Evolutionary conservation across 1,140 invertebrate species (phyloP), one percentile per base, ranked within the genome.

Genomic region (Druon quercuslanigerum): DNA sequence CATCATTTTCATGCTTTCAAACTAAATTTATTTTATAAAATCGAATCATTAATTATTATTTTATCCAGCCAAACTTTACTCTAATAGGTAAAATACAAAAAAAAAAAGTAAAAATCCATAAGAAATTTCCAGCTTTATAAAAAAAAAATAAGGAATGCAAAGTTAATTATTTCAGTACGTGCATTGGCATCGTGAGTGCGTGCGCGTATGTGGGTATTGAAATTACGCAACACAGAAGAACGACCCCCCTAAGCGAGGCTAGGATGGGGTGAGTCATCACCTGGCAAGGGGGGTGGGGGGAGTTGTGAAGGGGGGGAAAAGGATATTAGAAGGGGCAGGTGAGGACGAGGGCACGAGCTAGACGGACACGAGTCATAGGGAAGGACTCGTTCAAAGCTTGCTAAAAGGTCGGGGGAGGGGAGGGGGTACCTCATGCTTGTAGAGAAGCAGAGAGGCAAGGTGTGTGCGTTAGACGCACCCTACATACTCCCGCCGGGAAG

Each of bases 231-330:
- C 60, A 66, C 60, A 66, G 25, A 40, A 16, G 60, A 66, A 66
- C 60, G 57, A 33, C 60, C 60, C 60, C 60, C 60, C 60, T 66
- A 66, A 66, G 60, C 40, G 60, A 66, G 40, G 16, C 1, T 56
- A 56, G 54, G 60, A 66, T 66, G 60, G 60, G 60, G 60, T 66
- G 60, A 66, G 60, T 66, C 60, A 66, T 66, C 60, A 66, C 60
- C 60, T 66, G 60, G 60, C 33, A 3, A 40, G n/a, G 60, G 16
- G 40, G 60, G 25, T 16, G 60, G 33, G 40, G 60, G 33, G 25
- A 25, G 25, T 25, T 25, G 40, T 7, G 56, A 19, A 57, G 56
- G 56, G 25, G 57, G 25, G 13, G n/a, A 66, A 33, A 25, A 66
- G 57, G 57, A 40, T 66, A 66, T 25, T 66, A 66, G 57, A 66